These are phyloP conservation scores for Cinara cedri DNA, from an alignment of 2,888 invertebrate species.

Conservation along the genomic window DNA sequence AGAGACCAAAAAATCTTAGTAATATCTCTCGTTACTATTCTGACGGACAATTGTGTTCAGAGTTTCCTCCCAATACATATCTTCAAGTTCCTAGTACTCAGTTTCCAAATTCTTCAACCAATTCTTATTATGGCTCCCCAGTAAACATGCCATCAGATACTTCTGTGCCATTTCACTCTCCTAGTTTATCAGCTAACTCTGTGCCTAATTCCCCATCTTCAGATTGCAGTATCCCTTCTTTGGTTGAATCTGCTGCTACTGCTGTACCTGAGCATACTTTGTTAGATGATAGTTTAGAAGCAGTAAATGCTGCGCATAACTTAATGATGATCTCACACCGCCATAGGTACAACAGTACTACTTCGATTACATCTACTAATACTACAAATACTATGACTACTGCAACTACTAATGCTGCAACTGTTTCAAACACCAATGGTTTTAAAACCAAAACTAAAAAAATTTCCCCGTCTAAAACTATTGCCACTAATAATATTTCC, in stretches of 20 bases:
- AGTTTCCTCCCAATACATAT: slow-evolving; percentile 31
- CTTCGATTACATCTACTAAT: slow-evolving; percentile 17
- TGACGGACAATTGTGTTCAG: slow-evolving; percentile 40
- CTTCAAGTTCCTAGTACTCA: slow-evolving; percentile 50
- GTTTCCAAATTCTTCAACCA: slow-evolving; percentile 40
- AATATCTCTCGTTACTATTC: slow-evolving; percentile 28
- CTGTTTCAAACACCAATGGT: neutral
- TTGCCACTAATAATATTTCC: neutral
- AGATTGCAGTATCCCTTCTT: slow-evolving; percentile 47
- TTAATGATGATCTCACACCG: slow-evolving; percentile 55
- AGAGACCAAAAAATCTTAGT: slow-evolving; percentile 17
- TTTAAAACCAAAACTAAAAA: too few species aligned
- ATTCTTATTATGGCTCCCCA: slow-evolving; percentile 40
- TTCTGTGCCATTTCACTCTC: slow-evolving; percentile 51
- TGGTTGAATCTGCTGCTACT: slow-evolving; percentile 47
- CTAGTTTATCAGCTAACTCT: slow-evolving; percentile 27
- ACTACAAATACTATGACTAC: slow-evolving; percentile 1
- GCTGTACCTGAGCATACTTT: slow-evolving; percentile 53
- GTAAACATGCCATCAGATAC: slow-evolving; percentile 45
- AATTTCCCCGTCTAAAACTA: neutral
- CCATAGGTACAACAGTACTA: slow-evolving; percentile 52
- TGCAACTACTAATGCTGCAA: neutral
- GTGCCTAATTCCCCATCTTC: slow-evolving; percentile 47
- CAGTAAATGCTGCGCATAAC: slow-evolving; percentile 52
- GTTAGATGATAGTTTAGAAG: slow-evolving; percentile 54